Percentiles rank a stretch among this genome's conserved stretches.
Conservation (phyloP, 2,888 invertebrate species). For the Zootermopsis nevadensis region DNA sequence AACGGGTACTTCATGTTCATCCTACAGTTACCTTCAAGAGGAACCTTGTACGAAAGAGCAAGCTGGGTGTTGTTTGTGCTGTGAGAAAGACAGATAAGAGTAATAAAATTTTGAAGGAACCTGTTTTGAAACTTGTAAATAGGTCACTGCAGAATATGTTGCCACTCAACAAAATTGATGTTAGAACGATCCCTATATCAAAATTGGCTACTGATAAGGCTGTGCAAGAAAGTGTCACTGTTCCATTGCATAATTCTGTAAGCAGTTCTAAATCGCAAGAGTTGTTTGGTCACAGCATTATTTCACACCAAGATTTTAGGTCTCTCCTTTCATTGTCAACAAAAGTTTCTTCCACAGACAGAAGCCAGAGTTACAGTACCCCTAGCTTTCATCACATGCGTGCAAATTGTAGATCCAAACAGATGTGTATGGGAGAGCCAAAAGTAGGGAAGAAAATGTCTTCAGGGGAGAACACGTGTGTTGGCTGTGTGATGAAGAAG, state of each 20-base stretch:
- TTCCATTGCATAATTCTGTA: neutral
- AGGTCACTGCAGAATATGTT: neutral
- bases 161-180: neutral
- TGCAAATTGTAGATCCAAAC: constrained; percentile 16
- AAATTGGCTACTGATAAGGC: constrained; percentile 14
- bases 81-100: constrained; percentile 22
- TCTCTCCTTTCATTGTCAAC: constrained; percentile 39
- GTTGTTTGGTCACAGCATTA: constrained; percentile 27
- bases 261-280: neutral
- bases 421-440: neutral
- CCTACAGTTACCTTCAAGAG: constrained; percentile 47
- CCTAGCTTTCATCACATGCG: constrained; percentile 42
- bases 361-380: constrained; percentile 29
- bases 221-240: neutral
- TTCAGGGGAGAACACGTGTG: constrained; percentile 20
- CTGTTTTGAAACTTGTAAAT: constrained; percentile 45
- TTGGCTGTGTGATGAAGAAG: neutral
- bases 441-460: neutral
- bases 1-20: constrained; percentile 37
- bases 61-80: constrained; percentile 47
- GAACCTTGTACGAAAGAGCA: constrained; percentile 50
- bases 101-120: constrained; percentile 45
- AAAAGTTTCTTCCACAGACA: constrained; percentile 5
- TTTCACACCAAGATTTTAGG: constrained; percentile 46
- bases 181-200: constrained; percentile 20